Evolutionary conservation across 2,797 vertebrate genomes (phyloP).

Genomic region (Pantherophis vulpinus): DNA sequence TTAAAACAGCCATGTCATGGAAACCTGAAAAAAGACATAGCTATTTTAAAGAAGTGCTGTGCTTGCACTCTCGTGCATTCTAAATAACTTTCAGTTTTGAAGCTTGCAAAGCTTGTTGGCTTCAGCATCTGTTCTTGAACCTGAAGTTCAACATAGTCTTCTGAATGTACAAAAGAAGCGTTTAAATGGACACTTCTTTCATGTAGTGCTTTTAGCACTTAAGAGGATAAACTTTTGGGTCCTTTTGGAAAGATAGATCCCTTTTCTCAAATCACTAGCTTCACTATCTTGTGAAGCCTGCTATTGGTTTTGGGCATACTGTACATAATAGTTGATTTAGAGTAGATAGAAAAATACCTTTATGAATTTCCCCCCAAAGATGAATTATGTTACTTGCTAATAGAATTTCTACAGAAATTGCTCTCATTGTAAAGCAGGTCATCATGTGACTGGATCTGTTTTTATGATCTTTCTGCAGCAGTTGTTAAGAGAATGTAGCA

Average conservation of each 20-base stretch:
- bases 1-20: not conserved
- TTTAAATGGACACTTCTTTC: not conserved
- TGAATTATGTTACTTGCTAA: not conserved
- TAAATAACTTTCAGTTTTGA: not conserved
- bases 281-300: not conserved
- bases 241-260: not conserved
- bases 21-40: not conserved
- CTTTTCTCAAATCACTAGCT: not conserved
- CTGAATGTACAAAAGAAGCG: not conserved
- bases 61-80: not conserved
- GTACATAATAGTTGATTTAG: not conserved
- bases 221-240: not conserved
- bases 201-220: not conserved
- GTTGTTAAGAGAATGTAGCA: not conserved
- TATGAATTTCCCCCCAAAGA: not conserved
- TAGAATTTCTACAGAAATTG: not conserved
- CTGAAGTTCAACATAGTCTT: not conserved
- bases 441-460: not conserved
- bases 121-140: not conserved
- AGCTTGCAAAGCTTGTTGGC: not conserved
- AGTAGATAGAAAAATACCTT: not conserved
- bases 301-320: not conserved
- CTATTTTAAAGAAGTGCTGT: not conserved
- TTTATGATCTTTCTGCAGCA: not conserved
- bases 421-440: not conserved